Evolutionary conservation across 2,888 invertebrate genomes (phyloP), one percentile per base, ranked within the genome.

Genomic region (Calameuta filiformis): DNA sequence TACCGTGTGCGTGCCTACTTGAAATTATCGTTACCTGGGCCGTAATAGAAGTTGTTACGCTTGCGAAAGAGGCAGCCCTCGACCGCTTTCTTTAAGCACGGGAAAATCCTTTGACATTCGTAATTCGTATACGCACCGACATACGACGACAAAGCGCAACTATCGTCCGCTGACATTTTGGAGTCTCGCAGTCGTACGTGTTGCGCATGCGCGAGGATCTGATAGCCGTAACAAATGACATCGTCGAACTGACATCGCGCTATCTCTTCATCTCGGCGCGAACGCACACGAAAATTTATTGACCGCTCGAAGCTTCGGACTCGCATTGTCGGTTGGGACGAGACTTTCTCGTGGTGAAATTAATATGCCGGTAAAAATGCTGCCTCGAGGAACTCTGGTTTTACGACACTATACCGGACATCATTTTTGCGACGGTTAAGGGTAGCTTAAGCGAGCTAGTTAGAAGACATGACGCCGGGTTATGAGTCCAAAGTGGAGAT

Each of bases 201-300:
- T 81, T 82, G 84, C 85, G 86, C 85, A 87, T 85, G 82, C 82
- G 85, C 84, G 82, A 84, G 83, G 83, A 88, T 88, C 88, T 86
- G 88, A 88, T 88, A 86, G 82, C 83, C 81, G 81, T 89, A 89
- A 89, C 87, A 88, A 89, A 89, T 89, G 89, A 88, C 89, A 89
- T 87, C 87, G 87, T 87, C 88, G 86, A 88, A 88, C 87, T 82
- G 86, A 83, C 85, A 86, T 84, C 83, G 87, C 84, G 77, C 85
- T 87, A 87, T 88, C 88, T 87, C 83, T 83, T 79, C 78, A 88
- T 88, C 88, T 88, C 79, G 77, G 73, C 79, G 76, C 81, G 71
- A 82, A 33, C 75, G 77, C 76, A 80, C 69, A 71, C 81, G 75
- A 83, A 75, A 79, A 88, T 84, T 75, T 81, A 85, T 85, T 88